phyloP scores from a whole-genome alignment of 2,113 vertebrate genomes.

The Phasianus colchicus region DNA sequence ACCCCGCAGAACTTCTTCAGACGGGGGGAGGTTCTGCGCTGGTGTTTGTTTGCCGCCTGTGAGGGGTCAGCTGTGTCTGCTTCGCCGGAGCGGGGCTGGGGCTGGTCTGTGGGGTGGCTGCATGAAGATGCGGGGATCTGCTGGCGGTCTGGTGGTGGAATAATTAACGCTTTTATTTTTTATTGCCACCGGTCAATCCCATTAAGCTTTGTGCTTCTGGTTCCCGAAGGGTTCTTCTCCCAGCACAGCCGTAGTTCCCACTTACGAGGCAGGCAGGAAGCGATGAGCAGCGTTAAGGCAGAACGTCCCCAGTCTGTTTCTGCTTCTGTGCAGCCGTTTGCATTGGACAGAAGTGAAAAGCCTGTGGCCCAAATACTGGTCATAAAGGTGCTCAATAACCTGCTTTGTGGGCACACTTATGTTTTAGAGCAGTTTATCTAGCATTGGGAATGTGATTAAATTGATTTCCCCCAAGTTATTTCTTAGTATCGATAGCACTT shows the following conservation, averaged over 20 bases:
- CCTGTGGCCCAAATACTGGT: fast-evolving
- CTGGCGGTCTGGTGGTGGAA: fast-evolving
- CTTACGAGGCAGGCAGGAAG: background rate
- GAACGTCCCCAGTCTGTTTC: background rate
- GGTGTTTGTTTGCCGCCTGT: background rate
- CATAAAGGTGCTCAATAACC: background rate
- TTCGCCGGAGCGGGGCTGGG: background rate
- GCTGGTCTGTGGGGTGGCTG: background rate
- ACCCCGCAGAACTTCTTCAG: too few relatives aligned
- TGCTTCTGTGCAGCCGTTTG: background rate
- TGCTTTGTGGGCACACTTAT: background rate
- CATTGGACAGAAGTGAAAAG: background rate
- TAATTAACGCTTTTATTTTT: fast-evolving
- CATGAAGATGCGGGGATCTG: background rate
- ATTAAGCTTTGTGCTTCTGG: fast-evolving
- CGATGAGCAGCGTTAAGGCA: fast-evolving
- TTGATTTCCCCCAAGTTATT: background rate
- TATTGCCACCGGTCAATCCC: fast-evolving
- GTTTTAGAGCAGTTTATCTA: background rate
- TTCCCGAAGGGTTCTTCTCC: fast-evolving
- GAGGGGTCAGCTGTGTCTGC: background rate
- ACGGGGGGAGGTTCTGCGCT: background rate
- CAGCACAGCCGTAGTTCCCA: fast-evolving
- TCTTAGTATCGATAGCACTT: background rate
- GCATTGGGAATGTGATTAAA: background rate